Conservation (phyloP, 1,140 invertebrate species). For the Augochlora pura region DNA sequence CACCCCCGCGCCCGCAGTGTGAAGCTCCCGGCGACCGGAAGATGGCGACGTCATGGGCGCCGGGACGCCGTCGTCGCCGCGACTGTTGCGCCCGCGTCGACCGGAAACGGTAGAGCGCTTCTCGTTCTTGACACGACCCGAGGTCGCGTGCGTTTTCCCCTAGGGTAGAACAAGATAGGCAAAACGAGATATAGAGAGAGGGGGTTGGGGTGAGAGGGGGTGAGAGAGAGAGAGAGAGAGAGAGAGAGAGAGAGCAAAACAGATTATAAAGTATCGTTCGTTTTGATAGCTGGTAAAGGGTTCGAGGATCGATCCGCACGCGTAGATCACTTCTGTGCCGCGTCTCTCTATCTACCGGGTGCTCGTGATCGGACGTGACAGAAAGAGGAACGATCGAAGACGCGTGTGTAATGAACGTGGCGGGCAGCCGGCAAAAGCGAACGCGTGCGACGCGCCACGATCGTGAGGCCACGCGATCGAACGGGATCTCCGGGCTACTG, state of each 20-base stretch:
- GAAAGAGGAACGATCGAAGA: not conserved
- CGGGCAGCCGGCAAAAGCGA: not conserved
- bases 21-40: conserved; percentile 34
- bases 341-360: too few species aligned
- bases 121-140: too few species aligned
- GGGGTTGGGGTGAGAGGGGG: too few species aligned
- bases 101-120: not conserved
- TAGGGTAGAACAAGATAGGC: too few species aligned
- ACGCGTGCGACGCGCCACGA: conserved; percentile 8
- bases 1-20: not conserved
- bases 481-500: too few species aligned
- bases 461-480: conserved; percentile 21
- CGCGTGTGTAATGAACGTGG: conserved; percentile 41
- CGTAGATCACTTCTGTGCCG: too few species aligned
- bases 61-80: conserved; percentile 6
- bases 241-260: too few species aligned
- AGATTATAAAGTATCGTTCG: too few species aligned
- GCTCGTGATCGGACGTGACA: not conserved
- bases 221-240: too few species aligned
- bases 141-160: too few species aligned
- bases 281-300: too few species aligned
- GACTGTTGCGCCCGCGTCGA: conserved; percentile 8
- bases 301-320: not conserved
- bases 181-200: too few species aligned
- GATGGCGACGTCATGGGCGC: conserved; percentile 38